Evolutionary conservation across 2,113 vertebrate genomes (phyloP), one percentile per base, ranked within the genome.

Genomic region (Campylorhamphus procurvoides): DNA sequence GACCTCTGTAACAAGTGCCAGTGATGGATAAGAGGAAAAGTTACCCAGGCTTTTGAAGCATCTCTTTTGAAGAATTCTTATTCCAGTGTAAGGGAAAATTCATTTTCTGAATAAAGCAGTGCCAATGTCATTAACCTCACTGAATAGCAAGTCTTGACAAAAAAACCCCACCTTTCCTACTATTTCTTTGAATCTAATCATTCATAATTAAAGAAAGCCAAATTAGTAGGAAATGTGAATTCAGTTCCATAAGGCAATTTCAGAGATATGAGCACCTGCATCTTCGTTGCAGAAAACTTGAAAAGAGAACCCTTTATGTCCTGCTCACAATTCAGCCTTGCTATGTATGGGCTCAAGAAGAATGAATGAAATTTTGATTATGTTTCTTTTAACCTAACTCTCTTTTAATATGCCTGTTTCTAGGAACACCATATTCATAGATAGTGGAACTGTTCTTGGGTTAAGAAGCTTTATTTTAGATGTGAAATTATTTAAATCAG

Each of bases 131-230:
- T 73, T 93, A 94, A 76, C 75, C 63, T 91, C 78, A 69, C 25
- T 31, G 53, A 82, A 83, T 6, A 79, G 74, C 58, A 62, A 79
- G 46, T 31, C 74, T 35, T 50, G 46, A 63, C 25, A 89, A 82
- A 91, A 27, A 82, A 18, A 31, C 18, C 3, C 7, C 37, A 72
- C 17, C 42, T 79, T 87, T 79, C 49, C 66, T 60, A 12, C 74
- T 66, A 82, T n/a, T 90, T 50, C 75, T 92, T 91, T 71, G 74
- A 85, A 71, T 69, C 55, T 62, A 91, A 90, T 80, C 85, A 85
- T 83, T 91, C 40, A 63, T 14, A 18, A 85, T 90, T 69, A 87
- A 90, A 91, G 78, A 66, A 85, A 91, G 27, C 25, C 39, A 87
- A 89, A 74, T 94, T 58, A 76, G 29, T 35, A 66, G 39, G 63